Evolutionary conservation across 1,140 invertebrate genomes (phyloP).

Genomic region (Helicoverpa zea): DNA sequence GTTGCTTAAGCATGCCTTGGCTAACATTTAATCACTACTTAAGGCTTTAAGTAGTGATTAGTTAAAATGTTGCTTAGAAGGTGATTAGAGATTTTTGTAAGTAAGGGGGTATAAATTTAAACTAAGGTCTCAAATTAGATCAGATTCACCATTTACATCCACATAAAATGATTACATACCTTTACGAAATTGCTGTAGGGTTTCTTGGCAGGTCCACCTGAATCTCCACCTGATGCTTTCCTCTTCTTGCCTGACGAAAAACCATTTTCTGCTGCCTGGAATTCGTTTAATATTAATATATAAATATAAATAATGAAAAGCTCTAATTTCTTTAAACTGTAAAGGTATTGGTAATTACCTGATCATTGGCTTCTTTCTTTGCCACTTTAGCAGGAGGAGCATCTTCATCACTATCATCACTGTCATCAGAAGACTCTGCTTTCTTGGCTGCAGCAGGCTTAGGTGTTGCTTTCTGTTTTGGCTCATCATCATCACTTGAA

Average conservation of each 20-base stretch:
- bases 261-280: slow-evolving; percentile 61
- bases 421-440: slow-evolving; percentile 53
- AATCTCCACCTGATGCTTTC: slow-evolving; percentile 74
- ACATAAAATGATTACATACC: slow-evolving; percentile 56
- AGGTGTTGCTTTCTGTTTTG: slow-evolving; percentile 46
- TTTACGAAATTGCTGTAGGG: slow-evolving; percentile 83
- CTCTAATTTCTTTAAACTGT: background rate
- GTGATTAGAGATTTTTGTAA: too few relatives aligned
- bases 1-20: too few relatives aligned
- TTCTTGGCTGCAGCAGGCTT: slow-evolving; percentile 52
- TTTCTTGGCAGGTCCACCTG: slow-evolving; percentile 73
- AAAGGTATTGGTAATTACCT: slow-evolving; percentile 50
- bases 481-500: slow-evolving; percentile 61
- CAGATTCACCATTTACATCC: too few relatives aligned
- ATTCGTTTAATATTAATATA: slow-evolving; percentile 42
- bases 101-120: too few relatives aligned
- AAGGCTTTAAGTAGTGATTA: too few relatives aligned
- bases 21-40: too few relatives aligned
- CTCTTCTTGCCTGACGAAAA: slow-evolving; percentile 74
- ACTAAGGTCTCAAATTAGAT: too few relatives aligned
- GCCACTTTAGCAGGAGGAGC: slow-evolving; percentile 69
- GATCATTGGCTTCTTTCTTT: slow-evolving; percentile 62
- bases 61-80: too few relatives aligned
- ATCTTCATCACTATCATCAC: slow-evolving; percentile 64
- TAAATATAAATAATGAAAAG: background rate